Conservation (phyloP, 2,113 vertebrate genomes). For the Etheostoma spectabile region DNA sequence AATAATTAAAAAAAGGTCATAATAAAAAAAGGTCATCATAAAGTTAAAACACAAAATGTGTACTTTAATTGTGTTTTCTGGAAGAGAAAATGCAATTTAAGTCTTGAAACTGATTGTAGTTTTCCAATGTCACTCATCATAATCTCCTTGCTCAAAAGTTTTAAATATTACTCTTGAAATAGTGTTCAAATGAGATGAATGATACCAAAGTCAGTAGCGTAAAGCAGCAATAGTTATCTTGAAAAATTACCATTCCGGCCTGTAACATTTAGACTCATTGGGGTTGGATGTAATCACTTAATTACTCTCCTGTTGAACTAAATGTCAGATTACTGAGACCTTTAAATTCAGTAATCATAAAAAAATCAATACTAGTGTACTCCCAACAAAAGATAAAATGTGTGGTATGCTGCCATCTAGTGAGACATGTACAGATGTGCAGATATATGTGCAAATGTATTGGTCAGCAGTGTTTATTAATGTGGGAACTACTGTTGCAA, state of each 20-base stretch:
- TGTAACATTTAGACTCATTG: background rate
- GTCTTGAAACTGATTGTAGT: background rate
- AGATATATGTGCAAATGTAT: background rate
- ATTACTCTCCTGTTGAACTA: background rate
- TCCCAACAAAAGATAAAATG: background rate
- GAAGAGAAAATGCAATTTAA: background rate
- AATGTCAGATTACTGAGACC: background rate
- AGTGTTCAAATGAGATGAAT: background rate
- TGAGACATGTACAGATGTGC: conserved; percentile 1
- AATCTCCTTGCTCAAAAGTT: background rate
- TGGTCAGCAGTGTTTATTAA: too few relatives aligned
- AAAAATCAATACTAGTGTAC: background rate
- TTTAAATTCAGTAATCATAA: background rate
- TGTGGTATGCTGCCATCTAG: conserved; percentile 28
- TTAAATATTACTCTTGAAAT: background rate
- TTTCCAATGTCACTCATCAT: background rate
- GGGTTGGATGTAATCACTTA: background rate
- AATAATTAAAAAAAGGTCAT: too few relatives aligned
- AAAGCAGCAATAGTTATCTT: background rate
- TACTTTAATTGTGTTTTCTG: background rate
- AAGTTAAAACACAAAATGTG: background rate
- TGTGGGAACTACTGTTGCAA: background rate
- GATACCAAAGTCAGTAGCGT: background rate
- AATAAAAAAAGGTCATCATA: background rate
- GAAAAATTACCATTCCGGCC: background rate